phyloP scores from a whole-genome alignment of 2,888 invertebrate genomes.

The Lasioglossum villosulum region DNA sequence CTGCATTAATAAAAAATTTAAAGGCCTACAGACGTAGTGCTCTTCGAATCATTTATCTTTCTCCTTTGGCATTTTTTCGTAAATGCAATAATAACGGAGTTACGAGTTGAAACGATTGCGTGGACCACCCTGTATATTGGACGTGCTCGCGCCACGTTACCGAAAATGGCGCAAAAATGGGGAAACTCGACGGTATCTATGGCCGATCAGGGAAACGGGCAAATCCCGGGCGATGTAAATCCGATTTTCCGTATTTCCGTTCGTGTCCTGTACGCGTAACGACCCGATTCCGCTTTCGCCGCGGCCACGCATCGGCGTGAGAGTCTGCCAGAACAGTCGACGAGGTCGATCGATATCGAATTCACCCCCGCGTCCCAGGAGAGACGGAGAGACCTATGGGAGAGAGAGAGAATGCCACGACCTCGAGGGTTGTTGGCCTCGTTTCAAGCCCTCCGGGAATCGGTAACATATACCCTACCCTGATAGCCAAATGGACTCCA shows the following conservation, averaged over 20 bases:
- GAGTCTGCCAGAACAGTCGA: constrained; percentile 55
- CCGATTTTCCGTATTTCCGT: constrained; percentile 43
- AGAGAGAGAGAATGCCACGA: constrained; percentile 42
- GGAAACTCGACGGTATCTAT: neutral
- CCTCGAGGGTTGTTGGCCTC: constrained; percentile 76
- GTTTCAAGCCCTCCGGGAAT: constrained; percentile 63
- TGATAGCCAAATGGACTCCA: too few relatives aligned
- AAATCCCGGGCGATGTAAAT: constrained; percentile 4
- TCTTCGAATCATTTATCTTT: too few relatives aligned
- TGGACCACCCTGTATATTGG: too few relatives aligned
- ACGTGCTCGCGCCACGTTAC: neutral
- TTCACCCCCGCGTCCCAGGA: constrained; percentile 48
- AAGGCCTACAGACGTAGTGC: too few relatives aligned
- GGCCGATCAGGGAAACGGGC: neutral
- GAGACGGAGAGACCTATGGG: constrained; percentile 19
- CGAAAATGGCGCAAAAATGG: neutral
- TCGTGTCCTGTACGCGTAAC: constrained; percentile 27
- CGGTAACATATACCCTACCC: neutral
- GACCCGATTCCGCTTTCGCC: constrained; percentile 63
- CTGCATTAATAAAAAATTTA: too few relatives aligned
- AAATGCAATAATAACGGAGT: too few relatives aligned
- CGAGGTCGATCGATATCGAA: constrained; percentile 73
- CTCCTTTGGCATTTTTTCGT: too few relatives aligned
- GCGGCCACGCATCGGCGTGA: constrained; percentile 54
- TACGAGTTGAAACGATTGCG: too few relatives aligned